Evolutionary conservation across 2,888 invertebrate genomes (phyloP).

Genomic region (Cephalotes varians): DNA sequence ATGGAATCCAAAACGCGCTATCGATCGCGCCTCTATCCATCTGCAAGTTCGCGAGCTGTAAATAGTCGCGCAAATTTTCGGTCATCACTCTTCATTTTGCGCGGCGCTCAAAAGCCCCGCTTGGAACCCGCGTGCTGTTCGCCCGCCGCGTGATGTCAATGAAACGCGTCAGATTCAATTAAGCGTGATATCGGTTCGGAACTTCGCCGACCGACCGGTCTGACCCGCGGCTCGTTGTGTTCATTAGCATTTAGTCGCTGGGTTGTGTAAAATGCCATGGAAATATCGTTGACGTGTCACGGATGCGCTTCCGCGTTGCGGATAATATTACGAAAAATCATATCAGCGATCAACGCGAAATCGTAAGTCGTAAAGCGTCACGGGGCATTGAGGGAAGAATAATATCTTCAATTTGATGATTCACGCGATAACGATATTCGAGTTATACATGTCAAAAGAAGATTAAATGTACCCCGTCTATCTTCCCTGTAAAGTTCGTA

Average conservation of each 20-base stretch:
- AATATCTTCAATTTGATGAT: not conserved
- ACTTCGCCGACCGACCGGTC: not conserved
- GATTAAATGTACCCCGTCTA: not conserved
- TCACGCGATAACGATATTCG: not conserved
- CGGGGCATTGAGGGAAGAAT: not conserved
- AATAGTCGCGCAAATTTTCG: constrained; percentile 42
- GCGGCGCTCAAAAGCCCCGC: not conserved
- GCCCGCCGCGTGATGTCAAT: constrained; percentile 27
- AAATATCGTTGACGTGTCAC: constrained; percentile 11
- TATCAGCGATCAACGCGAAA: not conserved
- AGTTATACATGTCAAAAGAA: not conserved
- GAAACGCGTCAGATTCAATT: constrained; percentile 52
- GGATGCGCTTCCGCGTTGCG: constrained; percentile 2
- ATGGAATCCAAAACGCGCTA: constrained; percentile 9
- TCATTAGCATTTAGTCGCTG: constrained; percentile 29
- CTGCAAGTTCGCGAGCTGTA: not conserved
- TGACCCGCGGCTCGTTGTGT: constrained; percentile 25
- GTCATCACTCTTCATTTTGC: constrained; percentile 54
- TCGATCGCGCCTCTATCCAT: constrained; percentile 15
- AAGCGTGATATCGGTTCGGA: constrained; percentile 32
- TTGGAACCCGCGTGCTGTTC: not conserved
- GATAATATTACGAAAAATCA: not conserved
- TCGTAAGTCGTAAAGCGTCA: not conserved
- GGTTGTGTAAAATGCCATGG: constrained; percentile 19
- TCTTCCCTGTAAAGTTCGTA: not conserved